A percentile compares a stretch with the other conserved stretches of the same genome.
phyloP scores from a whole-genome alignment of 2,888 invertebrate genomes.

The Furcula furcula region DNA sequence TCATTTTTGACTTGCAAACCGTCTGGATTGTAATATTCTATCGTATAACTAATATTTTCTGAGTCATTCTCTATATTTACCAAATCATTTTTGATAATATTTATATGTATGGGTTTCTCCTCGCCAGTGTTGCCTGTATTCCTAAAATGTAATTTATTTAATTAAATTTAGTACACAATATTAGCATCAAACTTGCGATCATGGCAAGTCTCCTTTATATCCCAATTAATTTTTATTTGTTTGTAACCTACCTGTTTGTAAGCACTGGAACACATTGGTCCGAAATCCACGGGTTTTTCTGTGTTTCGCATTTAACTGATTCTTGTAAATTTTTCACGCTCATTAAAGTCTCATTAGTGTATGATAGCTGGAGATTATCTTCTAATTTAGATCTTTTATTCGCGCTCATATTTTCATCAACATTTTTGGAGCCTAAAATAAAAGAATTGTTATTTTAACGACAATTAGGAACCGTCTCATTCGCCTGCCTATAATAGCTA shows the following conservation, averaged over 20 bases:
- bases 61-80: conserved; percentile 8
- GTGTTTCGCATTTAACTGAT: conserved; percentile 26
- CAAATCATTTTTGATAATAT: neutral
- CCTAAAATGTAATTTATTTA: conserved; percentile 9
- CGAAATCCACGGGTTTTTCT: conserved; percentile 29
- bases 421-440: conserved; percentile 14
- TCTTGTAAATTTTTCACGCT: conserved; percentile 32
- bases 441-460: too few relatives aligned
- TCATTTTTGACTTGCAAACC: too few relatives aligned
- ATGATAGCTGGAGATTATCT: conserved; percentile 6
- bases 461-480: too few relatives aligned
- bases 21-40: conserved; percentile 20
- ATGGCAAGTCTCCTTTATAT: too few relatives aligned
- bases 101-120: conserved; percentile 4
- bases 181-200: too few relatives aligned
- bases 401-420: conserved; percentile 1
- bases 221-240: too few relatives aligned
- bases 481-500: too few relatives aligned
- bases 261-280: conserved; percentile 24
- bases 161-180: too few relatives aligned
- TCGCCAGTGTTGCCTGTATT: neutral
- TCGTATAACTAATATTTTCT: conserved; percentile 12
- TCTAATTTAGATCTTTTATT: conserved; percentile 10
- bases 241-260: conserved; percentile 27
- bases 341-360: conserved; percentile 24